Base-by-base conservation (phyloP, 2,113 vertebrate genomes). In the Salvelinus fontinalis region DNA sequence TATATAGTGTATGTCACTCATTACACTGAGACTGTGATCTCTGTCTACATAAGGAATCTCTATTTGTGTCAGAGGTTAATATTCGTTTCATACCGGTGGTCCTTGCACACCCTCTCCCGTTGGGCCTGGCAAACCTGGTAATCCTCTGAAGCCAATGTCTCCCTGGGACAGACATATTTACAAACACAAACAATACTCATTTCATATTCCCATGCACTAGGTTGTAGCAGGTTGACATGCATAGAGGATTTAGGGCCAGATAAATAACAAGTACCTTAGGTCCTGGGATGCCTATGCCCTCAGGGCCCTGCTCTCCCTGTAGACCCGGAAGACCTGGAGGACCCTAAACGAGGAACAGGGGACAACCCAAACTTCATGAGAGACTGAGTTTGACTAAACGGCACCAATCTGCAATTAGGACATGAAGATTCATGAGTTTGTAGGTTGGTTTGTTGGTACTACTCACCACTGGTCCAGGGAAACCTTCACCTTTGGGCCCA, bases 401-500 rank as follows among this genome's bases (percentile, higher is more conserved):
- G 26, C 18, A 68, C 16, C 27, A 34, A 20, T 68, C 24, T 67
- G 65, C 26, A 39, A 39, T 8, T 74, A 57, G 29, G 24, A 11
- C 27, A 70, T 20, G 24, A 44, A 13, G 6, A 57, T 51, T 31
- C n/a, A 14, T 67, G 13, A 26, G 60, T 73, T 79, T 24, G 26
- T 70, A 48, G 3, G 5, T 70, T 27, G 27, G 20, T 49, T 51
- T 11, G 79, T 6, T 75, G 51, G 71, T 87, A 95, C 95, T 86
- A 86, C 67, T 68, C 29, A 97, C 96, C 73, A 91, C 78, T 80
- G 93, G 92, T 76, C 96, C 96, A 0, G 94, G 93, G 73, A 90
- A 89, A 48, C 95, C 96, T 82, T 97, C 95, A 78, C 96, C 96
- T 92, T 96, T 97, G 77, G 92, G 93, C 39, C 96, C 96, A 79